A percentile compares a stretch with the other conserved stretches of the same genome.
Evolutionary conservation across 64 coral and sea anemone species (phyloP).

Genomic region (Stichodactyla helianthus): DNA sequence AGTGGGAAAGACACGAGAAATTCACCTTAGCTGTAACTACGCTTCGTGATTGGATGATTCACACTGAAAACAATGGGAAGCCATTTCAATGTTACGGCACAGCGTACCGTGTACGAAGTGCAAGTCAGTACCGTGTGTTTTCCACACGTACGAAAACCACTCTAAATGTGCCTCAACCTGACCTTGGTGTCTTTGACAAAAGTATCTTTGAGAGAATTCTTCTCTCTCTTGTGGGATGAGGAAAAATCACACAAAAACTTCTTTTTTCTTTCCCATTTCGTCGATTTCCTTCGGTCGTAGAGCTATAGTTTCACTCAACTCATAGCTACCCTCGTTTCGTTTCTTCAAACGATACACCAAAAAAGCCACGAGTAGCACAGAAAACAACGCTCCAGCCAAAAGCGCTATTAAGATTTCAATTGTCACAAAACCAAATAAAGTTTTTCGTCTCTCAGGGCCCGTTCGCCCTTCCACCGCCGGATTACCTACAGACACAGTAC

Average conservation of each 20-base stretch:
- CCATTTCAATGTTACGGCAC: no score
- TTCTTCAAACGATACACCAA: conserved; percentile 90
- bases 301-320: conserved; percentile 60
- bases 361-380: conserved; percentile 63
- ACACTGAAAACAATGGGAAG: no score
- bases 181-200: background rate
- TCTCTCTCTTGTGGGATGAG: background rate
- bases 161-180: background rate
- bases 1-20: no score
- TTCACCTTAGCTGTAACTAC: no score
- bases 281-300: conserved; percentile 50
- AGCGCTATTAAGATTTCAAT: conserved; percentile 86
- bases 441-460: conserved; percentile 23
- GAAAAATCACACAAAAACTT: conserved; percentile 69
- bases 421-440: conserved; percentile 72
- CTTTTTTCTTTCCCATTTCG: conserved; percentile 71
- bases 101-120: no score
- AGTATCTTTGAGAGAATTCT: background rate
- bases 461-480: background rate
- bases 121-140: no score
- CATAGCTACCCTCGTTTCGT: conserved; percentile 79
- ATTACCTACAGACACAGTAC: background rate
- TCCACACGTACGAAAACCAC: background rate
- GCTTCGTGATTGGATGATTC: no score
- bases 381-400: conserved; percentile 67